Evolutionary conservation across 2,113 vertebrate species (phyloP).

Genomic region (Pachycephala philippinensis): DNA sequence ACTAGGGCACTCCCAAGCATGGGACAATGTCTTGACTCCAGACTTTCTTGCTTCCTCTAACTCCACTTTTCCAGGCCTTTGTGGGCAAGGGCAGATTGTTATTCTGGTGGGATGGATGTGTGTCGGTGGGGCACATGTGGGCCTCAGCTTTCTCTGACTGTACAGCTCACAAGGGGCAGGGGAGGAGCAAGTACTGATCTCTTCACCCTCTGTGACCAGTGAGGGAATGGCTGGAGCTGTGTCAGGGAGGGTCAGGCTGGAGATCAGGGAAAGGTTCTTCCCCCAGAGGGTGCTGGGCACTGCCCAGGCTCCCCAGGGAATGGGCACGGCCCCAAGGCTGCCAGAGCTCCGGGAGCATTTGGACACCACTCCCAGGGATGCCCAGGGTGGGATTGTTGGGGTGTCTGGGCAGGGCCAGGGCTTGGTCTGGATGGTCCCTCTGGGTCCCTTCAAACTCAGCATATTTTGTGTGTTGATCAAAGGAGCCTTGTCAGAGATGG

Average conservation of each 20-base stretch:
- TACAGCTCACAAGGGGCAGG: neutral
- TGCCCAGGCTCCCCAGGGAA: neutral
- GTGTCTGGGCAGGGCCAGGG: accelerated
- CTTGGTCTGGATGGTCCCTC: neutral
- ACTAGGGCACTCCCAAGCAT: accelerated
- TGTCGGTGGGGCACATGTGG: accelerated
- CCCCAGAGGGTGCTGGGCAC: neutral
- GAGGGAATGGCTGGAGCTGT: neutral
- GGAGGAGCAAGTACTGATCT: neutral
- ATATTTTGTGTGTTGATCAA: neutral
- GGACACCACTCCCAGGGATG: accelerated
- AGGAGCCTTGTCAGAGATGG: neutral
- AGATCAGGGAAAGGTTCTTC: neutral
- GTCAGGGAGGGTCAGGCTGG: neutral
- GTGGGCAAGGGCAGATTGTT: neutral
- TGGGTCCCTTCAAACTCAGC: neutral
- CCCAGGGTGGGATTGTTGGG: neutral
- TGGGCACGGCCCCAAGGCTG: neutral
- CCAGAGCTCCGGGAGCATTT: neutral
- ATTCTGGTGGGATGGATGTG: neutral
- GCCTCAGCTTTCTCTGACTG: neutral
- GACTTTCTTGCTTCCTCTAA: neutral
- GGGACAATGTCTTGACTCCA: neutral
- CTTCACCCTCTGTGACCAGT: neutral
- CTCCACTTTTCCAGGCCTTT: neutral